Base-by-base conservation (phyloP, 1,140 invertebrate species). In the Lepidurus apus region DNA sequence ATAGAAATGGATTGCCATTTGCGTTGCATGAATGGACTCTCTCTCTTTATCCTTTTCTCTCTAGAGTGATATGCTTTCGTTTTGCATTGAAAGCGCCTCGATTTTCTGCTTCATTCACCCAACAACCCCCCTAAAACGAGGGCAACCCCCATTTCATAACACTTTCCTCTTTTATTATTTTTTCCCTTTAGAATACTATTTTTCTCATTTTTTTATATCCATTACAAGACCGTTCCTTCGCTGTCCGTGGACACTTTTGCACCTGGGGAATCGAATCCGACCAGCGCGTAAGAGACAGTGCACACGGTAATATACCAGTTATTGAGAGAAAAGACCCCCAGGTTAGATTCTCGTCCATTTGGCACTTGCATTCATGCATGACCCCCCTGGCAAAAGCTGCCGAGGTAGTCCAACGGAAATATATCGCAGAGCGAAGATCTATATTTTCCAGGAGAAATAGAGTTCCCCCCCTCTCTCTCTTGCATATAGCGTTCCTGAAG, bases 281-380 rank as follows among this genome's bases (percentile, higher is more conserved):
- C 53, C 53, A 13, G 21, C 13, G 21, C 53, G 53, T 65, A 13
- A 65, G 53, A 65, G 21, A 65, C 5, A 65, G 34, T 34, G 34
- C 34, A 34, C 34, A 34, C 1, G 17, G 53, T 65, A 21, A 21
- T 21, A 65, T 21, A 65, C 53, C 53, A 65, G 53, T 65, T 65
- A 65, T 21, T 65, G 4, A 13, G 13, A 65, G 13, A 21, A 65
- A 65, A 21, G 13, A 65, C 53, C 53, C 53, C 53, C 53, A 65
- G 53, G 53, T 65, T 65, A 13, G 21, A 65, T 65, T 65, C 53
- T 65, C 53, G 53, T 65, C 53, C 53, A 65, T 65, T 65, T 65
- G 53, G 53, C 53, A 65, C 53, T 65, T 65, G 53, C 53, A 65
- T 65, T 65, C 53, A 65, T 65, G 53, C 53, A 65, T 65, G 53